A percentile compares a stretch with the other conserved stretches of the same genome.
phyloP scores from a whole-genome alignment of 2,888 invertebrate genomes.

The Lasioglossum pauxillum region DNA sequence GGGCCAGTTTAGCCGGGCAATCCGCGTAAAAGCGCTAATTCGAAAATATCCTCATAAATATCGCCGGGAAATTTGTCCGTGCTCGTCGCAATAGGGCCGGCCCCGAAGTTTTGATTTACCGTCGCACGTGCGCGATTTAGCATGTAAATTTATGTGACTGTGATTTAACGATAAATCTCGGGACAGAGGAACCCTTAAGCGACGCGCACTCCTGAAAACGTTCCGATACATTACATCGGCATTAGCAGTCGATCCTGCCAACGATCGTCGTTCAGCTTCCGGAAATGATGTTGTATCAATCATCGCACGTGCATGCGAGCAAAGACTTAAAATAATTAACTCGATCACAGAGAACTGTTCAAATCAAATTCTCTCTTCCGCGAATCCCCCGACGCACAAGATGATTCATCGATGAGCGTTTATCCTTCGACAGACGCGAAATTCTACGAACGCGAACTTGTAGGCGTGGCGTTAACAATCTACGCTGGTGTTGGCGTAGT shows the following conservation, averaged over 20 bases:
- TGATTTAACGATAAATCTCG: conserved; percentile 56
- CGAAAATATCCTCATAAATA: conserved; percentile 60
- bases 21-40: conserved; percentile 55
- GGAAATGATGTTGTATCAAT: conserved; percentile 31
- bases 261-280: conserved; percentile 9
- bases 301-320: neutral
- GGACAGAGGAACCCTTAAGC: conserved; percentile 20
- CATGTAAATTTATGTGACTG: conserved; percentile 59
- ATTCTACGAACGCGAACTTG: conserved; percentile 28
- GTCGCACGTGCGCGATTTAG: conserved; percentile 56
- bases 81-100: conserved; percentile 42
- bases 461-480: conserved; percentile 6
- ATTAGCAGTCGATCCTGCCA: conserved; percentile 16
- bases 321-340: neutral
- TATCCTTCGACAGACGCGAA: conserved; percentile 4
- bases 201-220: neutral
- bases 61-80: conserved; percentile 49
- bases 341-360: neutral
- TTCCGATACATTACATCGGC: conserved; percentile 21
- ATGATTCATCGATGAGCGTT: conserved; percentile 28
- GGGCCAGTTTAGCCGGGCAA: conserved; percentile 33
- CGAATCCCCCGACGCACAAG: conserved; percentile 10
- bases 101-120: conserved; percentile 55
- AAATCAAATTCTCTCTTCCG: conserved; percentile 21
- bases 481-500: conserved; percentile 3